phyloP scores from a whole-genome alignment of 2,113 vertebrate species.

The Podiceps cristatus region DNA sequence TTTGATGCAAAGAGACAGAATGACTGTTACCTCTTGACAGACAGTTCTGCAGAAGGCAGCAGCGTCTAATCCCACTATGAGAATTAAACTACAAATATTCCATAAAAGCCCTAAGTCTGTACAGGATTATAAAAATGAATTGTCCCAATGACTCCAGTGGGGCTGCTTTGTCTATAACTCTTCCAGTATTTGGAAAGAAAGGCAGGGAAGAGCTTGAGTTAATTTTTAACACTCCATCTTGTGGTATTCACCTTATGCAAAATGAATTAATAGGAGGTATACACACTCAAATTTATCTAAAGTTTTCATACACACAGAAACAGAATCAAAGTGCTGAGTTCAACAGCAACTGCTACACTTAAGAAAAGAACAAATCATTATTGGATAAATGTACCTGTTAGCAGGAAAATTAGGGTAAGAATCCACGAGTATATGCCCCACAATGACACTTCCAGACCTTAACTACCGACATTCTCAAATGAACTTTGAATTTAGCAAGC shows the following conservation, averaged over 20 bases:
- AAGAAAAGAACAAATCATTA: background rate
- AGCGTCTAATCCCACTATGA: background rate
- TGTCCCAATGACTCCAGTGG: background rate
- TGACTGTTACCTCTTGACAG: background rate
- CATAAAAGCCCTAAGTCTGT: background rate
- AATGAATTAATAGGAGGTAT: background rate
- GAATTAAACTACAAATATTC: background rate
- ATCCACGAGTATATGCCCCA: background rate
- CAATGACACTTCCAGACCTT: background rate
- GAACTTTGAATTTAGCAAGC: background rate
- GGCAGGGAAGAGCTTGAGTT: background rate
- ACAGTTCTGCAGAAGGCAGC: background rate
- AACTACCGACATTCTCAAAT: background rate
- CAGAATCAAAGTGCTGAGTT: background rate
- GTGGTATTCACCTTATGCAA: background rate
- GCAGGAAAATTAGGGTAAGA: background rate
- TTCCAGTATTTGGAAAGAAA: background rate
- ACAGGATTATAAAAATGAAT: background rate
- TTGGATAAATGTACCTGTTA: background rate
- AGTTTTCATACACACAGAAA: background rate
- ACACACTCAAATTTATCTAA: background rate
- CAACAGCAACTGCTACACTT: background rate
- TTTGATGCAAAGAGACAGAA: background rate
- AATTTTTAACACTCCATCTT: background rate
- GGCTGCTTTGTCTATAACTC: background rate